Conservation (phyloP, 2,888 invertebrate species). For the Parthenolecanium corni region DNA sequence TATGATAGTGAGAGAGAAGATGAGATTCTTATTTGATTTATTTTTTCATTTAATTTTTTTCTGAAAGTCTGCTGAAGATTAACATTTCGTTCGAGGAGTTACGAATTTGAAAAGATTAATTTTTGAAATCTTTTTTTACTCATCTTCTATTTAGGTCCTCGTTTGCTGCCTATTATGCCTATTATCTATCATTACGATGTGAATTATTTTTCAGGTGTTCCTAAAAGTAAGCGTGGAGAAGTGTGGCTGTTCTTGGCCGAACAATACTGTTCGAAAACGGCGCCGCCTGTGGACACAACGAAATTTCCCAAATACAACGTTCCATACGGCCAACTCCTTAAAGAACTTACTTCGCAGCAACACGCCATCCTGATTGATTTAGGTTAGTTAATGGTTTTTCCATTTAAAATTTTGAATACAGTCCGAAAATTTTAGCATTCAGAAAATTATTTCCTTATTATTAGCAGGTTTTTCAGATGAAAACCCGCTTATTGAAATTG, state of each 20-base stretch:
- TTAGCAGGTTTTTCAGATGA: too few relatives aligned
- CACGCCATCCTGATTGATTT: slow-evolving; percentile 93
- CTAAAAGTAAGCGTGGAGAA: slow-evolving; percentile 69
- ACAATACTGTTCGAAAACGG: slow-evolving; percentile 60
- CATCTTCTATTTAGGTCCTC: too few relatives aligned
- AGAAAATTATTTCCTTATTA: too few relatives aligned
- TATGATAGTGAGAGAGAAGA: background rate
- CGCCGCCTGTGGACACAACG: slow-evolving; percentile 58
- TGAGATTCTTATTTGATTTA: slow-evolving; percentile 6
- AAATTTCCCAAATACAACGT: slow-evolving; percentile 63
- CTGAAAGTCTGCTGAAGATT: too few relatives aligned
- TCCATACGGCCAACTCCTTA: slow-evolving; percentile 66
- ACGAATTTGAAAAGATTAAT: too few relatives aligned
- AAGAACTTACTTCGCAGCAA: slow-evolving; percentile 84
- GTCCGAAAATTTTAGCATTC: background rate
- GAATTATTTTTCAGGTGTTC: slow-evolving; percentile 56
- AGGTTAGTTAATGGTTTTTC: slow-evolving; percentile 49
- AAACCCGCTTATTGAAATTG: background rate
- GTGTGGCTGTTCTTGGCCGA: slow-evolving; percentile 87
- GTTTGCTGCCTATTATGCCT: too few relatives aligned
- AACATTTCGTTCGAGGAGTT: too few relatives aligned
- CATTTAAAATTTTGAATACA: background rate
- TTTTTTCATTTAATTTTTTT: background rate
- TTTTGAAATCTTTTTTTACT: too few relatives aligned
- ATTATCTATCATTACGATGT: too few relatives aligned